These are phyloP conservation scores for Iguana delicatissima DNA, from an alignment of 2,797 vertebrate genomes.

Conservation along the genomic window DNA sequence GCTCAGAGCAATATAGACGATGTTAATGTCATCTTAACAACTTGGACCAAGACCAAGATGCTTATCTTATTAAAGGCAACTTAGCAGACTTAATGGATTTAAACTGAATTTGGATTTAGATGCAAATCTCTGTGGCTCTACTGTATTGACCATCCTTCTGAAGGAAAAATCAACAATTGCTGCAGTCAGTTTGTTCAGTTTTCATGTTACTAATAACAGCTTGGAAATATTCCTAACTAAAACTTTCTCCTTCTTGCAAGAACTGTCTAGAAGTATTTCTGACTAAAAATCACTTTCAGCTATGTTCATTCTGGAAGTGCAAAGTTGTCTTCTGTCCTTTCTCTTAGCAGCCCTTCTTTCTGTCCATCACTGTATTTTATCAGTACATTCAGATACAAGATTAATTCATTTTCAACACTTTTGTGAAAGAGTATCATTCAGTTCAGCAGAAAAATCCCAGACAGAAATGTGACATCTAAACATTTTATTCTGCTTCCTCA, in stretches of 20 bases:
- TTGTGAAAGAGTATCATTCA: background rate
- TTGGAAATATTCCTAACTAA: too few relatives aligned
- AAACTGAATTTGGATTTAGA: background rate
- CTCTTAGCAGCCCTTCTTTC: background rate
- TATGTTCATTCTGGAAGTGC: background rate
- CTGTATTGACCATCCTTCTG: background rate
- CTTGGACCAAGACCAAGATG: background rate
- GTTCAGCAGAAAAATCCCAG: background rate
- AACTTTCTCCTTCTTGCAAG: too few relatives aligned
- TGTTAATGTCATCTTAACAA: background rate
- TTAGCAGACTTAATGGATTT: background rate
- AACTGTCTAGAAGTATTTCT: background rate
- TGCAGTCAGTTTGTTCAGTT: background rate
- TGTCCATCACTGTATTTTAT: background rate
- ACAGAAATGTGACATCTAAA: background rate
- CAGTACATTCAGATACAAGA: background rate
- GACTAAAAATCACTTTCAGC: background rate
- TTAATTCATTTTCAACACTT: background rate
- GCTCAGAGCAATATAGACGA: background rate
- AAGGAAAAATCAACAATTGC: slow-evolving; percentile 4
- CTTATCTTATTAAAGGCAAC: background rate
- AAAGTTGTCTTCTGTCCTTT: background rate
- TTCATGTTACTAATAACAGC: background rate
- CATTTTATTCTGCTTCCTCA: background rate
- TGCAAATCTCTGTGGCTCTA: background rate